Conservation (phyloP, 2,113 vertebrate species). For the Chamaetylas fuelleborni region DNA sequence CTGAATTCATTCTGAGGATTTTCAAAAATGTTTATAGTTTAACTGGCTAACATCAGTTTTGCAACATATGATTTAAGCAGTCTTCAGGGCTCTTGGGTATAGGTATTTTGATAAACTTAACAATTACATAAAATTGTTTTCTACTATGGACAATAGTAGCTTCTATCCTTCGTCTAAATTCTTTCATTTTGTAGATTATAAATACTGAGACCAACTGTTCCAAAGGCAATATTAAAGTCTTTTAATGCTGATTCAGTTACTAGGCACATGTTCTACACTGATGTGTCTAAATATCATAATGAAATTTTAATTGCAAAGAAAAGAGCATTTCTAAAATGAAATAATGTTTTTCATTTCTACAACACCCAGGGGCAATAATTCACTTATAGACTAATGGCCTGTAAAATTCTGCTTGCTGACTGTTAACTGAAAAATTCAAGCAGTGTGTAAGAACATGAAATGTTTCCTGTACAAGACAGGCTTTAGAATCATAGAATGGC, state of each 20-base stretch:
- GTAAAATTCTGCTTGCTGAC: slow-evolving; percentile 21
- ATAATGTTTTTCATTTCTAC: not conserved
- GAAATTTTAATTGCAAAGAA: slow-evolving; percentile 39
- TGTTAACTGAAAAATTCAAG: not conserved
- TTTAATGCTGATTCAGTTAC: slow-evolving; percentile 12
- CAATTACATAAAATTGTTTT: not conserved
- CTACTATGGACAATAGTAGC: not conserved
- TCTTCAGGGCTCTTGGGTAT: not conserved
- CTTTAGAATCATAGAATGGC: not conserved
- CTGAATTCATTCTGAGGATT: not conserved
- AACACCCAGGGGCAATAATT: slow-evolving; percentile 12
- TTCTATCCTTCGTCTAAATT: not conserved
- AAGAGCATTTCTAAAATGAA: slow-evolving; percentile 35
- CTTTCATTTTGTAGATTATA: not conserved
- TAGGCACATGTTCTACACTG: not conserved
- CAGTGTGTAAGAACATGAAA: not conserved
- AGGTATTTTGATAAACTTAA: not conserved
- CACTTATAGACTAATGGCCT: slow-evolving; percentile 6
- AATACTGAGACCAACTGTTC: not conserved
- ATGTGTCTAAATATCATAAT: slow-evolving; percentile 13
- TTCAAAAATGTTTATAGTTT: not conserved
- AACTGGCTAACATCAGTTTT: not conserved
- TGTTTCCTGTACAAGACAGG: not conserved
- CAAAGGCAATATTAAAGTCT: not conserved
- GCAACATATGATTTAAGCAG: not conserved